Conservation (phyloP, 2,888 invertebrate species). For the Serrognathus titanus region DNA sequence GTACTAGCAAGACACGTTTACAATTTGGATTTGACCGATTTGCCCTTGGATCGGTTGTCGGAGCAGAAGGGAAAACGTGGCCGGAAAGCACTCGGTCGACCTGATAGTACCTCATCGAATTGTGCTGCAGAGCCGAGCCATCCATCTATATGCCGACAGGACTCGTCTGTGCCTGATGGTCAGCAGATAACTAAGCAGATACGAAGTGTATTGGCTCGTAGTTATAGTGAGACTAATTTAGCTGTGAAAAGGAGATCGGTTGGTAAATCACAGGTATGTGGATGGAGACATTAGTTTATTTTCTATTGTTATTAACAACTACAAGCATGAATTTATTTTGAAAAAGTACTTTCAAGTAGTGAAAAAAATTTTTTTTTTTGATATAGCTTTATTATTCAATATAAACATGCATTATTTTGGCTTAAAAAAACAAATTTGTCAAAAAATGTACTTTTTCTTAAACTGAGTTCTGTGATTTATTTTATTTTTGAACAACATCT, state of each 20-base stretch:
- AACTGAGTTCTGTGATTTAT: too few species aligned
- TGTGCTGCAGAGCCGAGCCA: conserved; percentile 27
- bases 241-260: conserved; percentile 37
- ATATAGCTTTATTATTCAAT: too few species aligned
- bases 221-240: conserved; percentile 58
- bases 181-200: conserved; percentile 30
- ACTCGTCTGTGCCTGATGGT: conserved; percentile 43
- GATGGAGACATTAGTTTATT: too few species aligned
- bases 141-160: conserved; percentile 36
- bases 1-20: conserved; percentile 95
- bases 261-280: conserved; percentile 26
- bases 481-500: too few species aligned
- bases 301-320: too few species aligned
- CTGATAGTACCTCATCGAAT: conserved; percentile 34
- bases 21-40: conserved; percentile 84
- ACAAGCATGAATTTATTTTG: too few species aligned
- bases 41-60: conserved; percentile 74
- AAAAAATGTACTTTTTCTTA: too few species aligned
- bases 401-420: too few species aligned
- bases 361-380: too few species aligned
- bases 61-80: conserved; percentile 74
- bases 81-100: conserved; percentile 45
- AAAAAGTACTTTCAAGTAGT: too few species aligned
- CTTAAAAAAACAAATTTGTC: too few species aligned
- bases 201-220: conserved; percentile 45